Base-by-base conservation (phyloP, 2,797 vertebrate genomes). In the Staurois parvus region DNA sequence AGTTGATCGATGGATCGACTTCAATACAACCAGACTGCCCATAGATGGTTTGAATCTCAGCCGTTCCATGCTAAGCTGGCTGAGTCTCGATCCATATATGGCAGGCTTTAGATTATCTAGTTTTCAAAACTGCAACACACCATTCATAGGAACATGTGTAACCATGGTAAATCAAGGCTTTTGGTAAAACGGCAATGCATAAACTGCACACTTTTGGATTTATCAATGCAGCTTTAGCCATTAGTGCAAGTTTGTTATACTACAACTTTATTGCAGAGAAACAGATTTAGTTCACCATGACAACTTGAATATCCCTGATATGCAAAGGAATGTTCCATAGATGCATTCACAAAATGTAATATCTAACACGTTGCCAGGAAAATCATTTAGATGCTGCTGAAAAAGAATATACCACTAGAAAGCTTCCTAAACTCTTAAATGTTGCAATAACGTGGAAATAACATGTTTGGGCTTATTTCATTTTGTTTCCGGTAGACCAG, bases 401-500 rank as follows among this genome's bases (percentile, higher is more conserved):
- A 28, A 73, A 21, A 8, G 59, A 26, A 72, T 56, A 10, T 21
- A 56, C 3, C 26, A 28, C 69, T 62, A 81, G 19, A 26, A 8
- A 40, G 68, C 12, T 74, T 42, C n/a, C 62, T 40, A 3, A 67
- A 17, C 8, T 34, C 19, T 17, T 52, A 11, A 62, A 79, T 66
- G 70, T 26, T 30, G 19, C 11, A 7, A 11, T 73, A 70, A 70
- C 52, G 42, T 72, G 28, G 42, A 76, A 77, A 85, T 70, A 45
- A 68, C 40, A 37, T 34, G 72, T 85, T 77, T 74, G 84, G 77
- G 26, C 29, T 68, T 5, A 75, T 75, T 69, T 68, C 30, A 56
- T 85, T 80, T 79, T 45, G 40, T 75, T 85, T 84, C 34, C 76
- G 45, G 68, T 64, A 79, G 52, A 32, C 59, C 77, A 62, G 66